Evolutionary conservation across 2,113 vertebrate genomes (phyloP), one percentile per base, ranked within the genome.

Genomic region (Toxotes jaculatrix): DNA sequence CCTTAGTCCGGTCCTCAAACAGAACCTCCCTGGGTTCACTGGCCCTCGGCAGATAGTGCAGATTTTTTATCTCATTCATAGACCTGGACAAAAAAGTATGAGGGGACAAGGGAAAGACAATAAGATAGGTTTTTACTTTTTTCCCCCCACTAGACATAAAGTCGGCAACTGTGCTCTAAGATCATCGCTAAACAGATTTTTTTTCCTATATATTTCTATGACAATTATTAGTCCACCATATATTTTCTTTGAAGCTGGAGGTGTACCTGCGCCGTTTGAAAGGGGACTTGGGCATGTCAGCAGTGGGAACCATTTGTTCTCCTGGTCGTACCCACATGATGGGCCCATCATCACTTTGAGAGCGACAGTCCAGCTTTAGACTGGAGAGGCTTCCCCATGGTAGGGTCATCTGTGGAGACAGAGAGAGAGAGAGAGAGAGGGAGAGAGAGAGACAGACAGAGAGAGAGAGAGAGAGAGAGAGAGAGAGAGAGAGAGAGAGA

Each of bases 311-410:
- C 98, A 99, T 99, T 91, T 99, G 98, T 74, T 99, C 98, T 72
- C 98, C 98, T 0, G 98, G 98, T 84, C 98, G 94, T 65, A 99
- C 98, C 98, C 98, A 99, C 98, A 99, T 97, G 77, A 99, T 99
- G 74, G 98, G 98, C 4, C 98, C 98, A 36, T 99, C 98, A 0
- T 99, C 98, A 34, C 98, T 99, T 88, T 99, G 97, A 40, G 97
- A 99, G 83, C 98, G 96, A 85, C 98, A 99, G 93, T 98, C 96
- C 55, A 99, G 96, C 84, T 96, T 96, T 61, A 99, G 96, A 71
- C 96, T 97, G 79, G 98, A 99, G 76, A 99, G 96, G 14, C 94
- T 97, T 47, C 98, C 98, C 98, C 98, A 99, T 5, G 98, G 98
- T 64, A 99, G 90, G 68, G 98, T 99, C 97, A 97, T 98, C 98